Percentiles rank a stretch among this genome's conserved stretches.
These are phyloP conservation scores for Mnemiopsis leidyi DNA, from an alignment of 37 sponge, comb jelly and placozoan species.

Conservation along the genomic window DNA sequence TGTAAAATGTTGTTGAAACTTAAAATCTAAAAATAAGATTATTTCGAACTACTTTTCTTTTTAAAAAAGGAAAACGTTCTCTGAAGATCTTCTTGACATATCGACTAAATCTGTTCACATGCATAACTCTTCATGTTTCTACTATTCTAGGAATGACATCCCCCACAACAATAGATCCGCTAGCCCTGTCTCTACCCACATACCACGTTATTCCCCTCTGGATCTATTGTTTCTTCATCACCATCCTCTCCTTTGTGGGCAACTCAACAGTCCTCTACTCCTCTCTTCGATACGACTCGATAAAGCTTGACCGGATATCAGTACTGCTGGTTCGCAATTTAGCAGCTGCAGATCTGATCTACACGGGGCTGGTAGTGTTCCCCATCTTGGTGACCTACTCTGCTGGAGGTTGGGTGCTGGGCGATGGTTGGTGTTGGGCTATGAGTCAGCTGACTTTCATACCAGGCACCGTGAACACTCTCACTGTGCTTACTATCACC, in stretches of 20 bases:
- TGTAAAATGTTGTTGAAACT: no score
- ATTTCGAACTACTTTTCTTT: no score
- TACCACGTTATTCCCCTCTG: neutral
- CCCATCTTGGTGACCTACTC: slow-evolving; percentile 31
- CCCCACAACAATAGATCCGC: neutral
- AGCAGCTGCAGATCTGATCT: neutral
- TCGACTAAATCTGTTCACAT: no score
- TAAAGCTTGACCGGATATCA: neutral
- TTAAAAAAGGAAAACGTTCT: no score
- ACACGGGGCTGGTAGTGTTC: neutral
- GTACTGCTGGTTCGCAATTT: neutral
- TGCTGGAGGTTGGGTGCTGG: slow-evolving; percentile 24
- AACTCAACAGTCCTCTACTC: slow-evolving; percentile 20
- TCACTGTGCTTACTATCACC: neutral
- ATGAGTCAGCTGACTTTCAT: slow-evolving; percentile 20
- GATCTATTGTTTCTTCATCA: neutral
- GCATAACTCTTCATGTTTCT: no score
- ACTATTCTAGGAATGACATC: neutral
- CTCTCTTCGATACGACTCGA: neutral
- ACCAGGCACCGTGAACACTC: slow-evolving; percentile 9
- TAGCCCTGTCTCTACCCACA: neutral
- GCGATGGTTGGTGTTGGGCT: slow-evolving; percentile 8
- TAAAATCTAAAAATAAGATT: no score
- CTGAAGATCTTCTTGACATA: no score
- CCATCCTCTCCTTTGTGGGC: neutral